These are phyloP conservation scores for Ganaspis brasiliensis DNA, from an alignment of 2,888 invertebrate genomes.

Conservation along the genomic window DNA sequence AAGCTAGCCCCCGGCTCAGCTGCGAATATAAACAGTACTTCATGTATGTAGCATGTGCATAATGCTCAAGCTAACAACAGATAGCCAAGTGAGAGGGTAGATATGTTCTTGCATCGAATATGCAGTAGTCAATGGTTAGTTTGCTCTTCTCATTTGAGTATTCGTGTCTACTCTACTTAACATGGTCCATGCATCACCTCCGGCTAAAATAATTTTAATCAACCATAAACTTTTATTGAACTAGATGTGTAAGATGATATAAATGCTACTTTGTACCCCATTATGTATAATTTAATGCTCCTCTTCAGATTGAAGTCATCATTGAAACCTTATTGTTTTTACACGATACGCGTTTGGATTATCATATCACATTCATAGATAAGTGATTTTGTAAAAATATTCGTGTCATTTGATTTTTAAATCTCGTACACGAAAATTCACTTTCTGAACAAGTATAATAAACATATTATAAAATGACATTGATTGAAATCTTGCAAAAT, in stretches of 20 bases:
- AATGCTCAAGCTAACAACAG: constrained; percentile 13
- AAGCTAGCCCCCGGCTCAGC: constrained; percentile 50
- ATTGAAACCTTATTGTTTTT: no score
- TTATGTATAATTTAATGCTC: background rate
- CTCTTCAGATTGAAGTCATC: no score
- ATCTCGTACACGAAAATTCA: no score
- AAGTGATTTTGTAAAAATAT: no score
- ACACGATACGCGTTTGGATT: no score
- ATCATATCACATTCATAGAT: no score
- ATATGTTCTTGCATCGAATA: constrained; percentile 15
- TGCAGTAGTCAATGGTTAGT: constrained; percentile 14
- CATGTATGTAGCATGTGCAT: constrained; percentile 12
- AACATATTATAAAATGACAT: no score
- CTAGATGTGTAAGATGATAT: background rate
- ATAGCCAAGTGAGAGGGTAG: constrained; percentile 12
- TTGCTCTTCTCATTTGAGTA: constrained; percentile 14
- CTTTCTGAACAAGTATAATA: no score
- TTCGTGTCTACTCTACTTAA: constrained; percentile 30
- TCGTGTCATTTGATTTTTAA: no score
- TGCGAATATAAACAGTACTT: constrained; percentile 36
- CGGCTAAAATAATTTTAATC: background rate
- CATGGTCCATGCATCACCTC: constrained; percentile 11
- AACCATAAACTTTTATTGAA: background rate
- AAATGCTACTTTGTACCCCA: constrained; percentile 10
- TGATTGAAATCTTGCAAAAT: no score